Conservation (phyloP, 1,140 invertebrate genomes). For the Drosophila busckii region DNA sequence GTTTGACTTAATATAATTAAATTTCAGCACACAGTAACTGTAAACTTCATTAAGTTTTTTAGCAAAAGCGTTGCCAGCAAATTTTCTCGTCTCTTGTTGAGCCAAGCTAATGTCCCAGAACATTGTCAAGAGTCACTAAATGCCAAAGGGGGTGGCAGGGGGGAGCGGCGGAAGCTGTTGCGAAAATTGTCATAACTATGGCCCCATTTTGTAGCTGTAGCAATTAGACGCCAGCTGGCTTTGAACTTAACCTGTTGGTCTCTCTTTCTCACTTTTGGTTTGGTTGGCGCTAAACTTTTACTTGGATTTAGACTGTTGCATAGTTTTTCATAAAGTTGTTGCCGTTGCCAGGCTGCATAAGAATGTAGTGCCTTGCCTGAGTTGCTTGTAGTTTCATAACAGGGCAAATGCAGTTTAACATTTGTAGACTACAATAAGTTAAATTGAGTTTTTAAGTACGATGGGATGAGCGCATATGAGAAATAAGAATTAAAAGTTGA, state of each 20-base stretch:
- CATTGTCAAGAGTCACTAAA: conserved; percentile 5
- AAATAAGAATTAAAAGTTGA: too few relatives aligned
- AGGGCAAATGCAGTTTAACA: conserved; percentile 12
- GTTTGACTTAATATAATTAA: conserved; percentile 55
- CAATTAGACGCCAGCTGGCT: conserved; percentile 43
- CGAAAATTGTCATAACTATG: conserved; percentile 57
- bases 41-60: conserved; percentile 50
- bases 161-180: neutral
- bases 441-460: conserved; percentile 15
- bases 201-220: conserved; percentile 18
- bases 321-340: conserved; percentile 23
- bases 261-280: conserved; percentile 11
- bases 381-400: conserved; percentile 5
- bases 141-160: neutral
- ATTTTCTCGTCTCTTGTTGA: conserved; percentile 22
- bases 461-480: too few relatives aligned
- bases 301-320: conserved; percentile 12
- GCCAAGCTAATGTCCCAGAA: conserved; percentile 54
- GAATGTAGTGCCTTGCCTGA: conserved; percentile 14
- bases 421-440: conserved; percentile 10
- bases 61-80: conserved; percentile 13
- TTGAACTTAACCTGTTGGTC: conserved; percentile 48
- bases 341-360: neutral
- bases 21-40: conserved; percentile 39
- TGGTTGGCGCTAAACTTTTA: conserved; percentile 9